phyloP scores from a whole-genome alignment of 2,888 invertebrate species.

The Tipula helvola region DNA sequence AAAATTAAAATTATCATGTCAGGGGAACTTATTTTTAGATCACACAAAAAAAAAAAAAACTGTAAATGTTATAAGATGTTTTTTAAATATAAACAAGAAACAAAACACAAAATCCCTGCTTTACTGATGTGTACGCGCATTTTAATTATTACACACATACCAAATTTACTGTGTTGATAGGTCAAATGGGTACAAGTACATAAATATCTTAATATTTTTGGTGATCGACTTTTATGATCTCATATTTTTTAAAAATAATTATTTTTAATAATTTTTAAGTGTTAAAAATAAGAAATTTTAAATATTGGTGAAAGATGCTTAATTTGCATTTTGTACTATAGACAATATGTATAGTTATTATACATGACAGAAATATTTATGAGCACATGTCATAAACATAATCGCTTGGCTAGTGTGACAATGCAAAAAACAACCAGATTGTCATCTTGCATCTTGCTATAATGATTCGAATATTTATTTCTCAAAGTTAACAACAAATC shows the following conservation, averaged over 20 bases:
- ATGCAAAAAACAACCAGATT: too few species aligned
- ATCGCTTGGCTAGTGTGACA: too few species aligned
- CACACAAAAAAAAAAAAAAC: background rate
- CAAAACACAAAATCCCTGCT: background rate
- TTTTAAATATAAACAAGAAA: background rate
- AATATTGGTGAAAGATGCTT: background rate
- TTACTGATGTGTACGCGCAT: background rate
- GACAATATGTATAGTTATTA: too few species aligned
- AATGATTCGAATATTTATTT: too few species aligned
- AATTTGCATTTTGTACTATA: too few species aligned
- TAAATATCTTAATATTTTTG: background rate
- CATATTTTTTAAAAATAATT: background rate
- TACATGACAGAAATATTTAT: too few species aligned
- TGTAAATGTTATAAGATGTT: background rate
- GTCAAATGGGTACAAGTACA: background rate
- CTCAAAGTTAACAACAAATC: too few species aligned
- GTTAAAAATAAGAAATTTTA: background rate
- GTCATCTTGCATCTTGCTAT: too few species aligned
- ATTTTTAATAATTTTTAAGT: background rate
- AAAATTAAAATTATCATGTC: background rate
- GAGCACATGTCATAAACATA: too few species aligned
- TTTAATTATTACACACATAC: background rate
- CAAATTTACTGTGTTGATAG: background rate
- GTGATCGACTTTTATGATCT: background rate
- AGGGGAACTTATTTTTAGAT: background rate